Base-by-base conservation (phyloP, 2,888 invertebrate species). In the Eilema caniola region DNA sequence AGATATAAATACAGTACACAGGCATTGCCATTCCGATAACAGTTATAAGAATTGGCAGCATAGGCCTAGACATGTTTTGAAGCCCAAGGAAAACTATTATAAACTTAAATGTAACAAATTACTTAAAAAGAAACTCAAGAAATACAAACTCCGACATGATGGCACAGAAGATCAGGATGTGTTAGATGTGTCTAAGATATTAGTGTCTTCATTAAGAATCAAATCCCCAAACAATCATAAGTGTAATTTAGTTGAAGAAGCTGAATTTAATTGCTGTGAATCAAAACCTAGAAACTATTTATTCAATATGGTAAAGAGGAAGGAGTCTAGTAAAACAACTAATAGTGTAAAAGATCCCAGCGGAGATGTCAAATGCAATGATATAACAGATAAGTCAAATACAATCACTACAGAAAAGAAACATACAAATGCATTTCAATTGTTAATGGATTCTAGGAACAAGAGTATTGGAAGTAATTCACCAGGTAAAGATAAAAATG, bases 361-460 rank as follows among this genome's bases (percentile, higher is more conserved):
- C 37, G 53, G 66, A 67, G 25, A 73, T 37, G 33, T 65, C 0
- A 73, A 75, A 41, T 64, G 71, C n/a, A 67, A 73, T 76, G 75
- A 74, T 53, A 63, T 65, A 61, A 65, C 70, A 74, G 69, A 71
- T 47, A 69, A 72, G 62, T 65, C 79, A 66, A 75, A 73, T 47
- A 57, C 73, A 41, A 70, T 93, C 59, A 76, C 76, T 33, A 82
- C 69, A 72, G 88, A 88, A 31, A 91, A 86, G 74, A 92, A 89
- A 74, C 88, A 92, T 76, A 92, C 88, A 68, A 90, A 97, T 95
- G 97, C 96, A 53, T 97, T 97, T 88, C 93, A 96, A 83, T 85
- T 97, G 41, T 93, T 97, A 92, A 97, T 97, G 97, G 96, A 96
- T 77, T 96, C 96, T 24, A 93, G 97, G 76, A 96, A 96, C 84